Evolutionary conservation across 1,140 invertebrate genomes (phyloP).

Genomic region (Sipha flava): DNA sequence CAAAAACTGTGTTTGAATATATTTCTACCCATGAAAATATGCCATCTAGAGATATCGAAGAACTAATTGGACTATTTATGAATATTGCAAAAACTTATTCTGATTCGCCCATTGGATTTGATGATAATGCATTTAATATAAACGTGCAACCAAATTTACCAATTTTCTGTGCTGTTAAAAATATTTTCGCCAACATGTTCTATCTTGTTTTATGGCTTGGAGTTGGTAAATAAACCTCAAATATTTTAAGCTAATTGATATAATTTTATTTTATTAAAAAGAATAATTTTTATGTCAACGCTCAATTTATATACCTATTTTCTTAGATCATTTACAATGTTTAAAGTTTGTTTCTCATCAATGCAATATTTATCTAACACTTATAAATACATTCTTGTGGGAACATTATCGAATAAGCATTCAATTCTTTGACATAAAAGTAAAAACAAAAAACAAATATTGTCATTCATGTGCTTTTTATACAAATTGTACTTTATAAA

Average conservation of each 20-base stretch:
- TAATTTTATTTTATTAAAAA: too few species aligned
- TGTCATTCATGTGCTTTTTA: too few species aligned
- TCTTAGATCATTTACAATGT: too few species aligned
- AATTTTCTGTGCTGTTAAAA: neutral
- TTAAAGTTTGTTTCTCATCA: too few species aligned
- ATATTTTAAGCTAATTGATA: neutral
- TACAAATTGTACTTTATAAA: too few species aligned
- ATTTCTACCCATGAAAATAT: constrained; percentile 12
- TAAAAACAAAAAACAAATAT: too few species aligned
- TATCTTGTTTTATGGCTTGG: constrained; percentile 17
- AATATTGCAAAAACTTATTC: constrained; percentile 14
- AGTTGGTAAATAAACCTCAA: neutral
- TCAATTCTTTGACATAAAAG: too few species aligned
- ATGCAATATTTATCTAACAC: too few species aligned
- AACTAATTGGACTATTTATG: constrained; percentile 16
- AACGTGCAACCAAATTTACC: constrained; percentile 7
- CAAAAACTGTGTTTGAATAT: constrained; percentile 16
- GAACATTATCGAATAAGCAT: too few species aligned
- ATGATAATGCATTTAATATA: constrained; percentile 15
- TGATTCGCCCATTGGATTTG: constrained; percentile 10
- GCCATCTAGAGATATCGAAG: neutral
- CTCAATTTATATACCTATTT: too few species aligned
- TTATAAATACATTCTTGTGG: too few species aligned
- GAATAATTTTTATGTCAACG: too few species aligned
- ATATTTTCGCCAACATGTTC: constrained; percentile 20